Evolutionary conservation across 1,140 invertebrate species (phyloP).

Genomic region (Pinna nobilis): DNA sequence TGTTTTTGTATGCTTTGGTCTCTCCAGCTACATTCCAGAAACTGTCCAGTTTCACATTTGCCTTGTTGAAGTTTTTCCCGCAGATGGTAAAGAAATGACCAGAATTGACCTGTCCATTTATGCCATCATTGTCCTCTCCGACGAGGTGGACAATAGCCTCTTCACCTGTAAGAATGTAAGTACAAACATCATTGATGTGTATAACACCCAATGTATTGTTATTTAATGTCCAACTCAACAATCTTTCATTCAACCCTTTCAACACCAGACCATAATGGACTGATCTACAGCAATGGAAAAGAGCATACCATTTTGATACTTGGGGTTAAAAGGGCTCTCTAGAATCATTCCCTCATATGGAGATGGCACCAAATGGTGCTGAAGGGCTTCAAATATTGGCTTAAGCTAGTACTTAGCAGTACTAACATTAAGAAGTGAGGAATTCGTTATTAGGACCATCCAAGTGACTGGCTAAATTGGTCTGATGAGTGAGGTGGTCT

Average conservation of each 20-base stretch:
- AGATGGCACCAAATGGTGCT: no score
- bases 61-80: slow-evolving; percentile 50
- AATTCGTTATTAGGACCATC: no score
- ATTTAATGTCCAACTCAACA: not conserved
- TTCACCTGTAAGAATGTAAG: slow-evolving; percentile 37
- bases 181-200: not conserved
- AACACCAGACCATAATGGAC: no score
- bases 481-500: no score
- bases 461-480: no score
- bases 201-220: not conserved
- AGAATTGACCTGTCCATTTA: slow-evolving; percentile 41
- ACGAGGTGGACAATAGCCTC: slow-evolving; percentile 44
- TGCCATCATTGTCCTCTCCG: slow-evolving; percentile 51
- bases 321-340: not conserved
- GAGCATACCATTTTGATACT: no score
- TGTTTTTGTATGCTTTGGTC: slow-evolving; percentile 46
- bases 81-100: slow-evolving; percentile 44
- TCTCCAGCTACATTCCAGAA: slow-evolving; percentile 44
- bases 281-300: no score
- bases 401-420: no score
- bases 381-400: not conserved
- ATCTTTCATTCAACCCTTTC: no score
- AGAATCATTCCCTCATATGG: no score
- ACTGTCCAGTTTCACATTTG: slow-evolving; percentile 40
- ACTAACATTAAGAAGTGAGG: no score